Conservation (phyloP, 2,888 invertebrate species). For the Lepidocyrtinus sp. region DNA sequence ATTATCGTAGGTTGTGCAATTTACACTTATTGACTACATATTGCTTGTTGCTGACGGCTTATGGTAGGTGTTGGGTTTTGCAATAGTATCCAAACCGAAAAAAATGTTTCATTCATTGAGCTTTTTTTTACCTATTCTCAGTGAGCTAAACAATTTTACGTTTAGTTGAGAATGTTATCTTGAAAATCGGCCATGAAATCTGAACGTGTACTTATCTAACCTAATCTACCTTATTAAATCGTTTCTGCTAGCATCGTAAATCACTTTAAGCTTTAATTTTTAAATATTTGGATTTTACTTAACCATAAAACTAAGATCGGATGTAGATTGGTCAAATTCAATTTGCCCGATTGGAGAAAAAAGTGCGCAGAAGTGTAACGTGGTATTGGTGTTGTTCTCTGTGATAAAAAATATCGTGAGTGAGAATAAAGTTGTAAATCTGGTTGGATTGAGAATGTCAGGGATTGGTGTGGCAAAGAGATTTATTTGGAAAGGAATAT, state of each 20-base stretch:
- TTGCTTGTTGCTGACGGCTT: not conserved
- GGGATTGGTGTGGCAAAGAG: not conserved
- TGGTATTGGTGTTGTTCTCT: not conserved
- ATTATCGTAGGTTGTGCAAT: not conserved
- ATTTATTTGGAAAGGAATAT: not conserved
- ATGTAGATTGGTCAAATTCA: slow-evolving; percentile 11
- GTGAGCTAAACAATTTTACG: no score
- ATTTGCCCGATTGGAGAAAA: slow-evolving; percentile 1
- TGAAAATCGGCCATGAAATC: not conserved
- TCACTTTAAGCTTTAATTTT: not conserved
- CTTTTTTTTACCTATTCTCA: no score
- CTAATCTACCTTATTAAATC: no score
- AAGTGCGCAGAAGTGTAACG: not conserved
- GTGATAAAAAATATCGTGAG: no score
- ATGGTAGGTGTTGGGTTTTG: no score
- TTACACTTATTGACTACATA: not conserved
- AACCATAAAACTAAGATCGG: not conserved
- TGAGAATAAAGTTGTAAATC: no score
- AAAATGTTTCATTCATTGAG: no score
- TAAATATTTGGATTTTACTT: not conserved
- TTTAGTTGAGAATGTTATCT: not conserved
- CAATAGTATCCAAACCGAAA: no score
- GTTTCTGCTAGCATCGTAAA: not conserved
- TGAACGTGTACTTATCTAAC: not conserved
- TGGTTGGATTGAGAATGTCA: not conserved